Conservation (phyloP, 2,888 invertebrate species). For the Myopa tessellatipennis region DNA sequence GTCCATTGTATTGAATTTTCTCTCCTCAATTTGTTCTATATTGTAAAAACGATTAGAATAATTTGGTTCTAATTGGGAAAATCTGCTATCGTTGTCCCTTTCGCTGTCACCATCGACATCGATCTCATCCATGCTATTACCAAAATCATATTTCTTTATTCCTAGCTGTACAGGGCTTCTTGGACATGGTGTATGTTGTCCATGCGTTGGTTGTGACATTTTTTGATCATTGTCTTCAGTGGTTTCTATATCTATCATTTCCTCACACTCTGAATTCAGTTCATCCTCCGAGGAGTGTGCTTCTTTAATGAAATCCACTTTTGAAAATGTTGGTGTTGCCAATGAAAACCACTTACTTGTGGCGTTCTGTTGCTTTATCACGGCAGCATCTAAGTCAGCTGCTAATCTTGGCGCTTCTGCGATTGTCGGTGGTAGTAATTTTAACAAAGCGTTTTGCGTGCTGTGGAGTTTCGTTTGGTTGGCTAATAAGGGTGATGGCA, state of each 20-base stretch:
- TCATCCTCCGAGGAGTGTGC: constrained; percentile 70
- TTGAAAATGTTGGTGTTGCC: constrained; percentile 6
- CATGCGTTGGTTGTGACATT: background rate
- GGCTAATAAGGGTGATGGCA: background rate
- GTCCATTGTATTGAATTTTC: background rate
- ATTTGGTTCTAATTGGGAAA: background rate
- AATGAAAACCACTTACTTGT: background rate
- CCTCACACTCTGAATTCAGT: constrained; percentile 67
- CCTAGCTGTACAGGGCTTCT: background rate
- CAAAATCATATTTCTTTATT: background rate
- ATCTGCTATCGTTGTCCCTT: background rate
- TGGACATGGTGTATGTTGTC: background rate
- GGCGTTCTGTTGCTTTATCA: background rate
- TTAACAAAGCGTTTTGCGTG: background rate
- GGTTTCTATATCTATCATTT: constrained; percentile 88
- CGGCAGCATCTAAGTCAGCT: constrained; percentile 20
- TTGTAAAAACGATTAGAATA: background rate
- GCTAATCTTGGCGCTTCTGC: background rate
- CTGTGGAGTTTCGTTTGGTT: background rate
- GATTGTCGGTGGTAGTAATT: constrained; percentile 1
- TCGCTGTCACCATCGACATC: constrained; percentile 22
- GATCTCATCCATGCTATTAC: constrained; percentile 17
- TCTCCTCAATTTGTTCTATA: background rate
- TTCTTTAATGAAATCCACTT: constrained; percentile 47
- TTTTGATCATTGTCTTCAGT: constrained; percentile 76